Conservation (phyloP, 2,888 invertebrate genomes). For the Sabellastarte sp. region DNA sequence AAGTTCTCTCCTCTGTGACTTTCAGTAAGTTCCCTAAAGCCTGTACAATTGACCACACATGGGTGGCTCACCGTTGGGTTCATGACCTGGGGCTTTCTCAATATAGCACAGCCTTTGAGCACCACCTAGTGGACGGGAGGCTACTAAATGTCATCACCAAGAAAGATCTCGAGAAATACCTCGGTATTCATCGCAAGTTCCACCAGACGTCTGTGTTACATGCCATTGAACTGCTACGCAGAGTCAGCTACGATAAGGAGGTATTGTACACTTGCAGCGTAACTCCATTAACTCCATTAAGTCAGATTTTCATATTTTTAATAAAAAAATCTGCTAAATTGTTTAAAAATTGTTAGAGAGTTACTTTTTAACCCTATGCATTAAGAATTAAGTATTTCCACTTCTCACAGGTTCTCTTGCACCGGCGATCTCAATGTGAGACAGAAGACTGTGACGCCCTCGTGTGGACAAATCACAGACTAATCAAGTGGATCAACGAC, state of each 20-base stretch:
- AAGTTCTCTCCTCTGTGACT: too few relatives aligned
- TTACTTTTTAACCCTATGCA: too few relatives aligned
- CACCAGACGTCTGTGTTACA: conserved; percentile 93
- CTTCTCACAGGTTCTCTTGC: conserved; percentile 72
- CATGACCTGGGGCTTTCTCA: conserved; percentile 86
- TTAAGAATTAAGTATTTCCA: too few relatives aligned
- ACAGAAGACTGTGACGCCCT: conserved; percentile 85
- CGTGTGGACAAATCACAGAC: conserved; percentile 93
- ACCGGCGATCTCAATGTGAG: conserved; percentile 71
- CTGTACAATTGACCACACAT: conserved; percentile 78
- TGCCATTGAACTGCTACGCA: conserved; percentile 85
- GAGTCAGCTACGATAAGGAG: conserved; percentile 80
- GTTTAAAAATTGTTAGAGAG: too few relatives aligned
- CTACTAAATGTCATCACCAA: conserved; percentile 90
- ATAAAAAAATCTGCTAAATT: too few relatives aligned
- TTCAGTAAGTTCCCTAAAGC: conserved; percentile 14
- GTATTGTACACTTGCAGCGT: too few relatives aligned
- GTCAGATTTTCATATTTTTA: too few relatives aligned
- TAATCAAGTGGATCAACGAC: conserved; percentile 89
- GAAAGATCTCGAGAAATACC: conserved; percentile 89
- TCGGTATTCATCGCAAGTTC: conserved; percentile 88
- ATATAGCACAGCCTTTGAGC: conserved; percentile 84
- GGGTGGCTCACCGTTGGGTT: conserved; percentile 92
- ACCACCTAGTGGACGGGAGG: conserved; percentile 87
- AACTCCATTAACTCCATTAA: too few relatives aligned